Conservation (phyloP, 2,797 vertebrate species). For the Synanceia verrucosa region DNA sequence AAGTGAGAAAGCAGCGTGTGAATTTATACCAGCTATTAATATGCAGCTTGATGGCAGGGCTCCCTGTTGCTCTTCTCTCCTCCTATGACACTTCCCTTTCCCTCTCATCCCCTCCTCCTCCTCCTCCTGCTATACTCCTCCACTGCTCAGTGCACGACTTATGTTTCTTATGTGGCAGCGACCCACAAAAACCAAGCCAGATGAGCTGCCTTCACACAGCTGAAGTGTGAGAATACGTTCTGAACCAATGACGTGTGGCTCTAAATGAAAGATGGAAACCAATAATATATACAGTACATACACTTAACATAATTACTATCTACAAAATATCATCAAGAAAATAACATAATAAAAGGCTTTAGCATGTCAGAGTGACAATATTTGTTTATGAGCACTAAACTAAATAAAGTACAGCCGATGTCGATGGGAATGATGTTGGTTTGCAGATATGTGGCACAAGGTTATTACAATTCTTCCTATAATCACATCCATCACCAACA, state of each 20-base stretch:
- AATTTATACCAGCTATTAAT: conserved; percentile 42
- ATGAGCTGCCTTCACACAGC: conserved; percentile 27
- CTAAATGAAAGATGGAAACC: conserved; percentile 18
- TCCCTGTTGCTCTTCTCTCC: conserved; percentile 41
- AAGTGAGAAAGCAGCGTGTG: conserved; percentile 39
- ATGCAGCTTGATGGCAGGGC: conserved; percentile 36
- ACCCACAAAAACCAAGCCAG: conserved; percentile 44
- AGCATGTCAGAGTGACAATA: not conserved
- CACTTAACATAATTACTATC: not conserved
- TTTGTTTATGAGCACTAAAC: not conserved
- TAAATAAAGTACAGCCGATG: too few relatives aligned
- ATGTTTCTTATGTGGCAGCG: conserved; percentile 38
- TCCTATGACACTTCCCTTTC: conserved; percentile 41
- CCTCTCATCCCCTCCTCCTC: conserved; percentile 23
- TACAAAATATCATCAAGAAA: not conserved
- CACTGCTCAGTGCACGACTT: conserved; percentile 23
- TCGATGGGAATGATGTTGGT: not conserved
- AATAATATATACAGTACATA: not conserved
- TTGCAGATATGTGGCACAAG: not conserved
- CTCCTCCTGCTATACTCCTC: conserved; percentile 16
- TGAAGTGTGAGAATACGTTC: conserved; percentile 32
- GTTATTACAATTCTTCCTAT: not conserved
- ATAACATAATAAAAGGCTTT: not conserved
- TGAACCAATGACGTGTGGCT: conserved; percentile 8
- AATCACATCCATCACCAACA: not conserved